These are phyloP conservation scores for Patella caerulea DNA, from an alignment of 2,888 invertebrate genomes.

Conservation along the genomic window DNA sequence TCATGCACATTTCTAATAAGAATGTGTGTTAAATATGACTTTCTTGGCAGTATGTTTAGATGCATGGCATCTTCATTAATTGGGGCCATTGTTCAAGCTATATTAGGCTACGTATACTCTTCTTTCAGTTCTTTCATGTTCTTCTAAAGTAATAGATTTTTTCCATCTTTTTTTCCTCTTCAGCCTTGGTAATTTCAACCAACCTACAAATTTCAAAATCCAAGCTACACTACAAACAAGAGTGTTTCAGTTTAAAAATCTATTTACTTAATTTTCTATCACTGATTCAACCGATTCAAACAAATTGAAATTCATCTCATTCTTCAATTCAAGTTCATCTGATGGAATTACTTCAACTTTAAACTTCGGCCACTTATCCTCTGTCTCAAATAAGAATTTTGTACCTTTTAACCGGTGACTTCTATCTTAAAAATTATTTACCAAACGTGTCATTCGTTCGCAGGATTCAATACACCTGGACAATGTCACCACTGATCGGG, in stretches of 20 bases:
- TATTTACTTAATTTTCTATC: background rate
- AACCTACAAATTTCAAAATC: background rate
- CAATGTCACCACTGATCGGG: no score
- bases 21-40: background rate
- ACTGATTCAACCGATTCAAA: background rate
- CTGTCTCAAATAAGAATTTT: background rate
- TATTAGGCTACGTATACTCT: background rate
- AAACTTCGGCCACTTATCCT: background rate
- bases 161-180: background rate
- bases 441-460: no score
- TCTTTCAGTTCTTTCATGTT: background rate
- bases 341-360: background rate
- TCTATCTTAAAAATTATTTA: no score
- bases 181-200: background rate
- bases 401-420: conserved; percentile 15
- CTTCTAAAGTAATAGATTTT: background rate
- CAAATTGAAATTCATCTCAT: background rate
- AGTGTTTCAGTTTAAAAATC: background rate
- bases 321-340: background rate
- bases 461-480: no score
- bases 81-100: background rate
- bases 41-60: background rate
- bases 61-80: background rate
- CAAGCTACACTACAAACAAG: background rate
- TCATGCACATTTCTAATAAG: background rate